phyloP scores from a whole-genome alignment of 2,113 vertebrate genomes.

The Stigmatopora argus region DNA sequence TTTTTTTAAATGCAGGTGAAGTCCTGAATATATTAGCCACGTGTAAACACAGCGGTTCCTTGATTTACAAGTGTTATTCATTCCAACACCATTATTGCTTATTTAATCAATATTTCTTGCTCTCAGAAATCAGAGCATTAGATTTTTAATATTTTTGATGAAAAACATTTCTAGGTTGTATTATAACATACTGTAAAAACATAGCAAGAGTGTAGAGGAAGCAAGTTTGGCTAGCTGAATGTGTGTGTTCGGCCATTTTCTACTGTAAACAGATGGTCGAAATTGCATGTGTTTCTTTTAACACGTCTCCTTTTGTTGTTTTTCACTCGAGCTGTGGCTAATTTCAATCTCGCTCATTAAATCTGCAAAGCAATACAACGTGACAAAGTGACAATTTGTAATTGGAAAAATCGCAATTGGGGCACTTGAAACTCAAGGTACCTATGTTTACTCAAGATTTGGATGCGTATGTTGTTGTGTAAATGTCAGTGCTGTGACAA shows the following conservation, averaged over 20 bases:
- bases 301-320: background rate
- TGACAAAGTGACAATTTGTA: background rate
- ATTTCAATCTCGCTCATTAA: background rate
- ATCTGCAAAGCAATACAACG: background rate
- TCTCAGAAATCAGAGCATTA: too few relatives aligned
- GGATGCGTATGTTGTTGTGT: background rate
- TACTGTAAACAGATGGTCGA: background rate
- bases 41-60: background rate
- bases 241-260: background rate
- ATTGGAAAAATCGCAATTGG: background rate
- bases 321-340: too few relatives aligned
- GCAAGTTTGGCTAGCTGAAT: too few relatives aligned
- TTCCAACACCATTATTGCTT: too few relatives aligned
- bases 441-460: background rate
- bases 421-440: background rate
- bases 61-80: background rate
- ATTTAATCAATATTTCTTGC: too few relatives aligned
- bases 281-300: background rate
- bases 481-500: conserved; percentile 20
- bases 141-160: too few relatives aligned
- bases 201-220: too few relatives aligned
- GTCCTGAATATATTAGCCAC: conserved; percentile 2
- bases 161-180: too few relatives aligned
- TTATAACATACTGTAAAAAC: too few relatives aligned
- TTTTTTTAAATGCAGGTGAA: conserved; percentile 18